phyloP scores from a whole-genome alignment of 2,113 vertebrate species.

The Rousettus leschenaultii region DNA sequence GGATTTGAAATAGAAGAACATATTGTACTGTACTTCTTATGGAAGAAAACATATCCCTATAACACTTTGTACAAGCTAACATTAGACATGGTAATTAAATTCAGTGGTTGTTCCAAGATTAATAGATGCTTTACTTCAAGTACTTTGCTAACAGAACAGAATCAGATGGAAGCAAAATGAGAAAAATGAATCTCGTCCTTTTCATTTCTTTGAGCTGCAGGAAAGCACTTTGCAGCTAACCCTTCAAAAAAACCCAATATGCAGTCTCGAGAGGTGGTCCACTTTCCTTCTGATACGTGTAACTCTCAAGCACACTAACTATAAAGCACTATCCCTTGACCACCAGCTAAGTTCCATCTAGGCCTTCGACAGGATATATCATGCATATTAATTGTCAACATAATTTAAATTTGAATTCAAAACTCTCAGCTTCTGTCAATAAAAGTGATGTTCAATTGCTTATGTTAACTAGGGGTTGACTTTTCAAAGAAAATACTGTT shows the following conservation, averaged over 20 bases:
- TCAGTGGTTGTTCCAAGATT: conserved; percentile 85
- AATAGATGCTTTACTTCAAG: conserved; percentile 84
- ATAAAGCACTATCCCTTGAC: conserved; percentile 34
- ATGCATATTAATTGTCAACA: not conserved
- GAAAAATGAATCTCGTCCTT: conserved; percentile 68
- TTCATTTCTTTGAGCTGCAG: conserved; percentile 73
- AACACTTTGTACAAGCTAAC: conserved; percentile 85
- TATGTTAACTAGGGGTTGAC: not conserved
- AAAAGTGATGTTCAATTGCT: conserved; percentile 5
- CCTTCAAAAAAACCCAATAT: conserved; percentile 38
- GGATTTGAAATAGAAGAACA: conserved; percentile 83
- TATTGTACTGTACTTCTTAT: conserved; percentile 82
- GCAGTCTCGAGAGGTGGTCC: conserved; percentile 28
- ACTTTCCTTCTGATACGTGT: not conserved
- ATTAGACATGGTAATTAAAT: conserved; percentile 86
- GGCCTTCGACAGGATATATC: conserved; percentile 21
- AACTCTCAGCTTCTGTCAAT: conserved; percentile 28
- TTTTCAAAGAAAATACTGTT: conserved; percentile 36
- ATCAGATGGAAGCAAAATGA: conserved; percentile 73
- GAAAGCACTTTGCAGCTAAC: conserved; percentile 57
- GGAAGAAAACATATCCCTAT: conserved; percentile 82
- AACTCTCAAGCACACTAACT: not conserved
- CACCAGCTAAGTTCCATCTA: conserved; percentile 31
- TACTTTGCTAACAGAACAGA: conserved; percentile 79
- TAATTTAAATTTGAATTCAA: conserved; percentile 43